Conservation (phyloP, 35 echinoderm and acorn worm species). For the Nesometra sesokonis region DNA sequence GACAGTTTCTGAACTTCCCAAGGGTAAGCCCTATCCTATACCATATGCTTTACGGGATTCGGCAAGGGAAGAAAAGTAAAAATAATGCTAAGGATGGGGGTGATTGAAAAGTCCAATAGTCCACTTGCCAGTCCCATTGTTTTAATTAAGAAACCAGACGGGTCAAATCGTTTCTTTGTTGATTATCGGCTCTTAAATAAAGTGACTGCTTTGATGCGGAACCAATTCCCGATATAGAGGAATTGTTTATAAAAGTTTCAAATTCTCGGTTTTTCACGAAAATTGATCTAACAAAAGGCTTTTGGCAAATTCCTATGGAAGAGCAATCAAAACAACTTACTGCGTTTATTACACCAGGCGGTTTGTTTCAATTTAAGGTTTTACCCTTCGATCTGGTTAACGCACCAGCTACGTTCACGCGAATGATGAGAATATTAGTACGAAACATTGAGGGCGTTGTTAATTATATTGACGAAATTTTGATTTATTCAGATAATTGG, state of each 20-base stretch:
- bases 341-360: neutral
- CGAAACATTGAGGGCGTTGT: neutral
- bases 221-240: neutral
- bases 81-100: neutral
- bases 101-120: neutral
- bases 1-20: neutral
- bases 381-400: neutral
- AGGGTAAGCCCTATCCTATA: neutral
- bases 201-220: neutral
- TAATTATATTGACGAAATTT: neutral
- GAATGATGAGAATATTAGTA: neutral
- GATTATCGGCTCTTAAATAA: neutral
- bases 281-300: too few species aligned
- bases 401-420: neutral
- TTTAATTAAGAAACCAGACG: constrained; percentile 17
- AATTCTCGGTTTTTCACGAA: neutral
- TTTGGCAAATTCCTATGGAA: neutral
- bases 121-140: constrained; percentile 6
- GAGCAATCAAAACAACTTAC: neutral
- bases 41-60: constrained; percentile 14
- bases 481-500: neutral
- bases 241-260: neutral
- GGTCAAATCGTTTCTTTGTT: constrained; percentile 2
- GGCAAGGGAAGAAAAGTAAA: neutral
- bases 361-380: neutral